Conservation (phyloP, 2,888 invertebrate genomes). For the Cerastis rubricosa region DNA sequence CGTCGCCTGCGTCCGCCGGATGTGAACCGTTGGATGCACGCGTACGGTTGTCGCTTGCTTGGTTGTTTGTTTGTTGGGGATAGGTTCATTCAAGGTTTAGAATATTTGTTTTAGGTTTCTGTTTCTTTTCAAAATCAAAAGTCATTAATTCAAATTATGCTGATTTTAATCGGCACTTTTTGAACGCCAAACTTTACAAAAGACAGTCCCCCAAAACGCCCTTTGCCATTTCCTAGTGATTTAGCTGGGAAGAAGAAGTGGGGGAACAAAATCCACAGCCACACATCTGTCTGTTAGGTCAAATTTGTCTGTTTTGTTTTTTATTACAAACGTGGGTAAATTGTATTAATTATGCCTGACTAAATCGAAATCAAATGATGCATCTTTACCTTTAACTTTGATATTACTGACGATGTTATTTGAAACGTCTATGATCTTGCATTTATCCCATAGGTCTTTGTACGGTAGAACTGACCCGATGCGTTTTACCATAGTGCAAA, state of each 20-base stretch:
- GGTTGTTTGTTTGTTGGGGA: conserved; percentile 35
- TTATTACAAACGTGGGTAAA: no score
- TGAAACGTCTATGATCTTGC: not conserved
- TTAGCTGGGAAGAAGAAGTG: no score
- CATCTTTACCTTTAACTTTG: not conserved
- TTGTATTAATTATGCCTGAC: not conserved
- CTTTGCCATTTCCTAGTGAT: no score
- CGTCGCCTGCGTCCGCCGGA: conserved; percentile 81
- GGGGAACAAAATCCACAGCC: no score
- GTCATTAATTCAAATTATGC: no score
- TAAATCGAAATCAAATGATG: not conserved
- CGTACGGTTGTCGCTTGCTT: conserved; percentile 67
- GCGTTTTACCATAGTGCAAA: not conserved
- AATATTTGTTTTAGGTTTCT: not conserved
- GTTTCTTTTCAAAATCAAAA: no score
- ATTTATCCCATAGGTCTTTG: not conserved
- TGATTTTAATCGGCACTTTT: no score
- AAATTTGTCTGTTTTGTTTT: no score
- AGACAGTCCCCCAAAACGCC: no score
- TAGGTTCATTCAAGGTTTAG: not conserved
- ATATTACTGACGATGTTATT: not conserved
- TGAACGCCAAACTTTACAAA: no score
- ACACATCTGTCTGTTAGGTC: no score
- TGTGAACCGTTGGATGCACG: conserved; percentile 73
- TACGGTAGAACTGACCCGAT: not conserved